These are phyloP conservation scores for Peromyscus melanophrys DNA, from an alignment of 2,797 vertebrate species.

Conservation along the genomic window DNA sequence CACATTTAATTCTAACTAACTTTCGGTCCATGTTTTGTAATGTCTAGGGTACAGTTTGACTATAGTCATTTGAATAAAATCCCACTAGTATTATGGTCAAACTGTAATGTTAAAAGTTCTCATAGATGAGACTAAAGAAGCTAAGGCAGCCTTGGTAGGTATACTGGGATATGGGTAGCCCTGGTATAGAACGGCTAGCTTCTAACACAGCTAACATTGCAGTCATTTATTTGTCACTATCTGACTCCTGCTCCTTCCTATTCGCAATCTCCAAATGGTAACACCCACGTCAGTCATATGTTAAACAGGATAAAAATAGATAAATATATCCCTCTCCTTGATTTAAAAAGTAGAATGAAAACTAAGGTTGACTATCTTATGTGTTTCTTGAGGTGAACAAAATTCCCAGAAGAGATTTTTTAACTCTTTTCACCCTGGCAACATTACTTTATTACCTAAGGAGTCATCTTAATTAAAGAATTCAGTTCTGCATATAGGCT, in stretches of 20 bases:
- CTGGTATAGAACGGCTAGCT: background rate
- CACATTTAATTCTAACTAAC: background rate
- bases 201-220: background rate
- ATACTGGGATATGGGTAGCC: background rate
- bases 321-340: background rate
- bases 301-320: background rate
- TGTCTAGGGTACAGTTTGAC: background rate
- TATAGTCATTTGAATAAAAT: background rate
- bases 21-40: background rate
- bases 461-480: background rate
- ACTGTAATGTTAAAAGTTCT: background rate
- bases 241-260: background rate
- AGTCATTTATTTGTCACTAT: background rate
- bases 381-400: background rate
- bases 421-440: background rate
- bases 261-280: background rate
- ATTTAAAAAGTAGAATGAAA: constrained; percentile 27
- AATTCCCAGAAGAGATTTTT: background rate
- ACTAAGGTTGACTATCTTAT: background rate
- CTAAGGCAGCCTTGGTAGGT: background rate
- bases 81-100: background rate
- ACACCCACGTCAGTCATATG: background rate
- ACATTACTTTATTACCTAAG: background rate
- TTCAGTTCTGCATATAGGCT: background rate
- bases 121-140: background rate